Evolutionary conservation across 1,140 invertebrate species (phyloP), one percentile per base, ranked within the genome.

Genomic region (Diuraphis noxia): DNA sequence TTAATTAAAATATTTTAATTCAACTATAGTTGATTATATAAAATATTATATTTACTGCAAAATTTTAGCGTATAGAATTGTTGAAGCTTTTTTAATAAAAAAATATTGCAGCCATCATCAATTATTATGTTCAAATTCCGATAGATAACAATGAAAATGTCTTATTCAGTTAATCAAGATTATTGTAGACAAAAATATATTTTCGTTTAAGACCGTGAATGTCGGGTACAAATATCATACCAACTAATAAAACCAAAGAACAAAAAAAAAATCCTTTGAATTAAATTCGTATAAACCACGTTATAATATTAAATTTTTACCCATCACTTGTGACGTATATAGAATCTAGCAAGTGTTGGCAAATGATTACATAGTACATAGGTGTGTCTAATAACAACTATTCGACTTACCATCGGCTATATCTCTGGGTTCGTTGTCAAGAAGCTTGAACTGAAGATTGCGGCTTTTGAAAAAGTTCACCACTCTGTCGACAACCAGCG

Each of bases 381-480:
- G n/a, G n/a, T n/a, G n/a, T n/a, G n/a, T n/a, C n/a, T 46, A 13
- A 13, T 10, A 46, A 46, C 13, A 41, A 38, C 9, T 30, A 10
- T 23, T 88, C 13, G 5, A 30, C 72, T 90, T 46, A 90, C 88
- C 88, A 34, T 90, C 88, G 41, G 30, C 41, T 43, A 49, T 46
- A 10, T 46, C 9, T 81, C 34, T 23, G 34, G 88, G 13, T 49
- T 81, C 63, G 30, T 81, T 38, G 34, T 90, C 92, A 38, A 88
- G 36, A 6, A 93, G 88, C 43, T 92, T 94, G 43, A 95, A 92
- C 94, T 97, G 96, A 87, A 97, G 94, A 36, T 96, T 96, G 93
- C 97, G 96, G 92, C 95, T 95, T 93, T 96, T 95, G 93, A 97
- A 95, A 93, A 97, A 97, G 92, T 95, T 95, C 82, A 96, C 93